Evolutionary conservation across 2,113 vertebrate genomes (phyloP), one percentile per base, ranked within the genome.

Genomic region (Octodon degus): DNA sequence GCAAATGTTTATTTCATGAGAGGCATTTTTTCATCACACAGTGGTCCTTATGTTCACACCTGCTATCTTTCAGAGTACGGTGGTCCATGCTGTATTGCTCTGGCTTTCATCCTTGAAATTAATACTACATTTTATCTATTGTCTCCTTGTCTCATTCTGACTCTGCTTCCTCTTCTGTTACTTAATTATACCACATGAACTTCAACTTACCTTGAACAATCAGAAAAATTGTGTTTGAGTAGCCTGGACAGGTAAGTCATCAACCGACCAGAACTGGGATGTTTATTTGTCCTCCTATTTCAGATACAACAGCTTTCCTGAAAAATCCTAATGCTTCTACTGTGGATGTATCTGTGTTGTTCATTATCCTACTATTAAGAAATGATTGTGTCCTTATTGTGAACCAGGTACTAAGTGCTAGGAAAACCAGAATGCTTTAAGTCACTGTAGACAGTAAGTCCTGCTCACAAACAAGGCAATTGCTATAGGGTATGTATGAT

Each of bases 41-140:
- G 9, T 47, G 24, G 88, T 90, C 27, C 92, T 60, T 76, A 77
- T 17, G 37, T 55, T 24, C 12, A 67, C 84, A 62, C 79, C 37
- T 90, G 2, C 43, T 93, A 27, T 37, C 27, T 76, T 60, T 12
- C 10, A 72, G n/a, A 87, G 20, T 62, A 83, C 62, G 63, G 13
- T 32, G 34, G 14, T 37, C 34, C 27, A 19, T n/a, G 6, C 65
- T 77, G 10, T 67, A 77, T 25, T 40, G n/a, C n/a, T 95, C 80
- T 91, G 32, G 40, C 13, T 94, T 95, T 86, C 1, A 22, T 81
- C 11, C 74, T 88, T 93, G 96, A 55, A 93, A 63, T 91, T 9
- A 70, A 37, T 68, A 24, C 8, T 76, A 50, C 50, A n/a, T 77
- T 94, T 25, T 63, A 95, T 14, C 53, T 95, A 47, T 19, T 83